These are phyloP conservation scores for Pachycephala philippinensis DNA, from an alignment of 2,113 vertebrate genomes.

Conservation along the genomic window DNA sequence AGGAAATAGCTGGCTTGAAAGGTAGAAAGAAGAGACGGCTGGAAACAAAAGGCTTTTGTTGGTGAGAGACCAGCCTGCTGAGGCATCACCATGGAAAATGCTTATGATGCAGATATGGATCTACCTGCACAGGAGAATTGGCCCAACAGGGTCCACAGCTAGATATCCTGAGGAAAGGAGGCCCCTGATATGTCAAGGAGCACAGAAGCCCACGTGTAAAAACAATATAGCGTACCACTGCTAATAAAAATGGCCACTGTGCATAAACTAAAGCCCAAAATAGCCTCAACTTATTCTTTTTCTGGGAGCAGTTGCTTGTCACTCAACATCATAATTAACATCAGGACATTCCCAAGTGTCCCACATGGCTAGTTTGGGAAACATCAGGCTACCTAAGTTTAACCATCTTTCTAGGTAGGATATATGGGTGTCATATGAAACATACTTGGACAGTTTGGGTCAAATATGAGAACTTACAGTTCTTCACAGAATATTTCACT, in stretches of 20 bases:
- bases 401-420: not conserved
- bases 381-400: not conserved
- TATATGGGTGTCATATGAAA: not conserved
- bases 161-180: not conserved
- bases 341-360: not conserved
- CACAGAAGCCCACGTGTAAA: not conserved
- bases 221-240: not conserved
- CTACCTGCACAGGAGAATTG: not conserved
- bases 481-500: not conserved
- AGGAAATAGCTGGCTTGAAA: constrained; percentile 55
- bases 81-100: not conserved
- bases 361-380: not conserved
- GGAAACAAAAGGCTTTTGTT: constrained; percentile 23
- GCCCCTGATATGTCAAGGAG: not conserved
- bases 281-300: not conserved
- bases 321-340: not conserved
- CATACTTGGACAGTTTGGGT: accelerated
- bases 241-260: not conserved
- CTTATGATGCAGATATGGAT: not conserved
- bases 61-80: not conserved
- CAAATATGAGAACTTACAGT: not conserved
- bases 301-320: accelerated
- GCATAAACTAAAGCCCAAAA: not conserved
- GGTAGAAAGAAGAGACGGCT: not conserved
- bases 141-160: not conserved